Base-by-base conservation (phyloP, 2,888 invertebrate genomes). In the Xanthostigma xanthostigma region DNA sequence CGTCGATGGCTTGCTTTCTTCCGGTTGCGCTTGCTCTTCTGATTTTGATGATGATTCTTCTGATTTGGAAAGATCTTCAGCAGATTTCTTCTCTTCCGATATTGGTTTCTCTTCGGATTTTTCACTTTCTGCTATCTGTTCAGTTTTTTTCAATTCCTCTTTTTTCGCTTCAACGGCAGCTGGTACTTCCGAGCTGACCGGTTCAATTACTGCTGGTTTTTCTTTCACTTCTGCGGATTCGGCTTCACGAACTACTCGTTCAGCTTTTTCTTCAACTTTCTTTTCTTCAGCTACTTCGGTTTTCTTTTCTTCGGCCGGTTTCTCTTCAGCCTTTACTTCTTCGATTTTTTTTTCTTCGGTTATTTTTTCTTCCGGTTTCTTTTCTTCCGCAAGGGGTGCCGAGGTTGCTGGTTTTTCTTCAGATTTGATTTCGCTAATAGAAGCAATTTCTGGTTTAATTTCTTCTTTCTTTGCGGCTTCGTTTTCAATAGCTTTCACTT, bases 121-220 rank as follows among this genome's bases (percentile, higher is more conserved):
- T 8, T 27, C 12, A 38, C 38, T 35, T n/a, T 27, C 45, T n/a
- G 45, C 36, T 36, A 27, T 27, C 6, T 27, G 27, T 27, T 27
- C 27, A 6, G 45, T 12, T 35, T 13, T 33, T n/a, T 27, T 45
- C 33, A 17, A 17, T 38, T 35, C 17, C 13, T 38, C 45, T 14
- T 36, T 36, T 13, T 36, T 36, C 12, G 17, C 43, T 43, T 43
- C 43, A 12, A 12, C 12, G 34, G 43, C 33, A 33, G 43, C 43
- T 11, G 43, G 27, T 14, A 38, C n/a, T 27, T 27, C 27, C 27
- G 27, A 27, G 27, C 27, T 27, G 6, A 6, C 27, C 14, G 45
- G 17, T 36, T 27, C 37, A 13, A 43, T 13, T 42, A 43, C 43
- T 6, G 42, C 48, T 8, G 48, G 43, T 42, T 48, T 48, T 40